phyloP scores from a whole-genome alignment of 2,888 invertebrate species.

The Drosophila multiciliata region DNA sequence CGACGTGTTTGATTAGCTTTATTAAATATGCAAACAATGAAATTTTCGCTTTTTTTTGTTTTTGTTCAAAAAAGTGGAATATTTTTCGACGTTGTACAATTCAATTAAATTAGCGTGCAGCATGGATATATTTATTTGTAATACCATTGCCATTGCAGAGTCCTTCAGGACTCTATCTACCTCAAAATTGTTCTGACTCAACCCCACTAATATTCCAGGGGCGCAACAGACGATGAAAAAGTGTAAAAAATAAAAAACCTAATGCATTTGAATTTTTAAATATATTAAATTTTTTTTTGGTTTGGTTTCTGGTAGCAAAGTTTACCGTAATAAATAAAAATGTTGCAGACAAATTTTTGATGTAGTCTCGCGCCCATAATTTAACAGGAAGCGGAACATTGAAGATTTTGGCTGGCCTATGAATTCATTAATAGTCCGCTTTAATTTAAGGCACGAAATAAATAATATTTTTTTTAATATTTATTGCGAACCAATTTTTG shows the following conservation, averaged over 20 bases:
- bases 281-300: conserved; percentile 9
- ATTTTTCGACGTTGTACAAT: conserved; percentile 62
- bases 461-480: neutral
- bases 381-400: conserved; percentile 2
- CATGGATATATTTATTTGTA: conserved; percentile 46
- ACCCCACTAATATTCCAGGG: conserved; percentile 28
- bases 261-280: conserved; percentile 63
- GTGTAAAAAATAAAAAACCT: conserved; percentile 2
- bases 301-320: conserved; percentile 8
- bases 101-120: conserved; percentile 62
- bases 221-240: conserved; percentile 19
- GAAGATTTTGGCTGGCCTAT: conserved; percentile 9
- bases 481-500: neutral
- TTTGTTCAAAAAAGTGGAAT: conserved; percentile 76
- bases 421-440: conserved; percentile 17
- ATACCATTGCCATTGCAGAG: conserved; percentile 40
- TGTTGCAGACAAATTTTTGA: conserved; percentile 36
- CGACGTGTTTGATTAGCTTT: conserved; percentile 77
- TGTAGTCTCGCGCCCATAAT: conserved; percentile 23
- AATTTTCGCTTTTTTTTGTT: conserved; percentile 74
- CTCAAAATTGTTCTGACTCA: conserved; percentile 5
- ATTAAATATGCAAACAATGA: conserved; percentile 79
- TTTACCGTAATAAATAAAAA: conserved; percentile 68
- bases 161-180: conserved; percentile 11
- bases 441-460: neutral